phyloP scores from a whole-genome alignment of 2,888 invertebrate genomes.

The Leptinotarsa juncta region DNA sequence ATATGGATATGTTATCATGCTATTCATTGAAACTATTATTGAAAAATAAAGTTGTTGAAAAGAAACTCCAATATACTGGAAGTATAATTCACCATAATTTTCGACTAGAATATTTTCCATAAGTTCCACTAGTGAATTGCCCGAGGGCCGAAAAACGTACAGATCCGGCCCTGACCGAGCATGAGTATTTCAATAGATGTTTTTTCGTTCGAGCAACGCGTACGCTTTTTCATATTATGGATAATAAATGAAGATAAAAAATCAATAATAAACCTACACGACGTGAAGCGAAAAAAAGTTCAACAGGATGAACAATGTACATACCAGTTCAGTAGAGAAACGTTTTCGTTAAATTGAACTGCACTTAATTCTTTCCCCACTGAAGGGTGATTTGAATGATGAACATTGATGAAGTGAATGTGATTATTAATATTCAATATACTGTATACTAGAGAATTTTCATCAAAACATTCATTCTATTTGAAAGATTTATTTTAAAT shows the following conservation, averaged over 20 bases:
- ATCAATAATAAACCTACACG: slow-evolving; percentile 28
- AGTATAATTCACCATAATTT: too few relatives aligned
- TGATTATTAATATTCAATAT: too few relatives aligned
- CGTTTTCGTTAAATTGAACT: not conserved
- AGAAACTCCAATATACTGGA: too few relatives aligned
- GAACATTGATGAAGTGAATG: too few relatives aligned
- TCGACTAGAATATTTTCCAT: too few relatives aligned
- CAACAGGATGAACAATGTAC: slow-evolving; percentile 15
- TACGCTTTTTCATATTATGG: slow-evolving; percentile 25
- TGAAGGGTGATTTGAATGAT: not conserved
- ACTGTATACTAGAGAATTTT: too few relatives aligned
- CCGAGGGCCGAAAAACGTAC: not conserved
- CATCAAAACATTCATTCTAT: too few relatives aligned
- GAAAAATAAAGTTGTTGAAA: too few relatives aligned
- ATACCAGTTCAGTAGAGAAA: slow-evolving; percentile 1
- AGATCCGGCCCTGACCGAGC: not conserved
- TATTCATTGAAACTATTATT: too few relatives aligned
- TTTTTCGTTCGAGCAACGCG: slow-evolving; percentile 8
- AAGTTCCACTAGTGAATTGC: not conserved
- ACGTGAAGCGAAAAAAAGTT: not conserved
- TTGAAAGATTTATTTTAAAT: too few relatives aligned
- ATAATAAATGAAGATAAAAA: slow-evolving; percentile 29
- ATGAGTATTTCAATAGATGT: slow-evolving; percentile 13
- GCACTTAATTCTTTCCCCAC: not conserved
- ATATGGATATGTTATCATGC: too few relatives aligned